Evolutionary conservation across 2,797 vertebrate species (phyloP), one percentile per base, ranked within the genome.

Genomic region (Mastacembelus armatus): DNA sequence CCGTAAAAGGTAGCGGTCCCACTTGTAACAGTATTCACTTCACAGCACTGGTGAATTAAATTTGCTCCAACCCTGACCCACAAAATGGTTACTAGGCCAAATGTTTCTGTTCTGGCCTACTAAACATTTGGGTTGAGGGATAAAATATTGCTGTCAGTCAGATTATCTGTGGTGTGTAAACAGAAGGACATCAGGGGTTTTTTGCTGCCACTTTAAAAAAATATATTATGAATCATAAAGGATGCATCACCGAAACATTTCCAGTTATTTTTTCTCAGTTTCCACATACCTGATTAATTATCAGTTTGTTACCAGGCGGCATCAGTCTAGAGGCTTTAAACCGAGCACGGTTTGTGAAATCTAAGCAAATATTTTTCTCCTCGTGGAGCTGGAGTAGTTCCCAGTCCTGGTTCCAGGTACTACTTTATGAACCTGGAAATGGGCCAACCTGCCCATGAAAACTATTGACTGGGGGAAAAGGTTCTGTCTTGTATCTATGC

Each of bases 291-390:
- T n/a, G n/a, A n/a, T n/a, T n/a, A n/a, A n/a, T n/a, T n/a, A n/a
- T n/a, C n/a, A n/a, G n/a, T n/a, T 33, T 14, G 18, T 29, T 29
- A 7, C 39, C 26, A 22, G 7, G 11, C 1, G 33, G 58, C 18
- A 12, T 40, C 16, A 36, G 30, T 30, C 26, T 21, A 19, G 48
- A 16, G 3, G 22, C 15, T 3, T 15, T 14, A 10, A 5, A 38
- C 30, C 16, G 26, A 27, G 10, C 18, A 10, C 45, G 12, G 30
- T 21, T 26, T 1, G 6, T 30, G 10, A 58, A 39, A 47, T 58
- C 4, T 47, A 55, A 49, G 38, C 29, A 57, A 54, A 62, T 61
- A 49, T 58, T 39, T n/a, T n/a, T n/a, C n/a, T n/a, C n/a, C n/a
- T n/a, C n/a, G n/a, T n/a, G n/a, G n/a, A n/a, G n/a, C n/a, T n/a